These are phyloP conservation scores for Hydropsyche betteni DNA, from an alignment of 2,888 invertebrate genomes.

Conservation along the genomic window DNA sequence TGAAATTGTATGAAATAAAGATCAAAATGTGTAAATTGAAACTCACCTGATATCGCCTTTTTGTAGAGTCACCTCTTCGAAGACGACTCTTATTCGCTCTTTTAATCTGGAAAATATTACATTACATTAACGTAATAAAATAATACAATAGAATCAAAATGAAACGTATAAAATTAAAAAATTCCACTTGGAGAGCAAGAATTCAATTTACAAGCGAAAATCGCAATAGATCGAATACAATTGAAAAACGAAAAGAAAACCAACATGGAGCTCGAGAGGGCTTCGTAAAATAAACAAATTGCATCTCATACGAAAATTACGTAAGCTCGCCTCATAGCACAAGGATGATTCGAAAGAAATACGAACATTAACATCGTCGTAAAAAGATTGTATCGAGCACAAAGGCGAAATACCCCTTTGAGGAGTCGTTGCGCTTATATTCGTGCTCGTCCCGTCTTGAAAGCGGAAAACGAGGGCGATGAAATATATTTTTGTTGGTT, in stretches of 20 bases:
- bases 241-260: background rate
- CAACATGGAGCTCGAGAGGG: background rate
- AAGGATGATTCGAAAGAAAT: background rate
- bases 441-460: background rate
- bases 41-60: slow-evolving; percentile 79
- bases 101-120: slow-evolving; percentile 68
- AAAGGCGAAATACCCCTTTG: slow-evolving; percentile 10
- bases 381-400: slow-evolving; percentile 17
- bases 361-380: slow-evolving; percentile 3
- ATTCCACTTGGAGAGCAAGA: background rate
- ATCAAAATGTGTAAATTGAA: background rate
- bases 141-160: background rate
- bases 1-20: too few species aligned
- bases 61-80: slow-evolving; percentile 81
- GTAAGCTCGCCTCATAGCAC: background rate
- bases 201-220: background rate
- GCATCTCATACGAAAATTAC: background rate
- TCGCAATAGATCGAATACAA: background rate
- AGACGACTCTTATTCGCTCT: slow-evolving; percentile 82
- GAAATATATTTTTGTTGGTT: too few species aligned
- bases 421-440: background rate
- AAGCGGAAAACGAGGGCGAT: too few species aligned
- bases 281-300: slow-evolving; percentile 10
- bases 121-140: background rate
- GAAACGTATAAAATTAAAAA: background rate